Evolutionary conservation across 2,113 vertebrate genomes (phyloP).

Genomic region (Notechis scutatus): DNA sequence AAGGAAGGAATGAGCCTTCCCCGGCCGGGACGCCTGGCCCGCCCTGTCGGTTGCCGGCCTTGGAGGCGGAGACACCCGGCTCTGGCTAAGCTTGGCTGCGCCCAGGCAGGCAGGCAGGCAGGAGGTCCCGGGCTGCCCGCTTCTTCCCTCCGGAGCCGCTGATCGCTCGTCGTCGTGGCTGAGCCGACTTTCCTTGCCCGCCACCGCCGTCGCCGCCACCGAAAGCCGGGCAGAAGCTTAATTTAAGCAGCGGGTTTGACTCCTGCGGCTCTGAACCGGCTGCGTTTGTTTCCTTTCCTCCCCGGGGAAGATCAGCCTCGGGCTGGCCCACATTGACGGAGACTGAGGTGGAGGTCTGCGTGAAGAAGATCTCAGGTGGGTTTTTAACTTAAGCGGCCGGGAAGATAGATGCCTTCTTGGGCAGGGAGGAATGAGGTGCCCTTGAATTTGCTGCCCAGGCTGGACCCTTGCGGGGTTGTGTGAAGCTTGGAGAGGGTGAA

Average conservation of each 20-base stretch:
- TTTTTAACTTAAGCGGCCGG: neutral
- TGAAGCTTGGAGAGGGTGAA: neutral
- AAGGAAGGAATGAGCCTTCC: neutral
- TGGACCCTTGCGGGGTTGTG: neutral
- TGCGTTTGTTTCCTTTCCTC: neutral
- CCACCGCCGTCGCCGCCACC: neutral
- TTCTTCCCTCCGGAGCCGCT: neutral
- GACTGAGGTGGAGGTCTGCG: neutral
- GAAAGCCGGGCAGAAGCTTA: neutral
- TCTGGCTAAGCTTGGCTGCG: neutral
- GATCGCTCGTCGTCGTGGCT: neutral
- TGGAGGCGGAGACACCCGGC: neutral
- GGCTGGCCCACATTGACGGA: neutral
- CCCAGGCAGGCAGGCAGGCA: too few relatives aligned
- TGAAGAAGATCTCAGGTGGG: neutral
- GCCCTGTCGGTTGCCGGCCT: neutral
- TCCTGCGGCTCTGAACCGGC: neutral
- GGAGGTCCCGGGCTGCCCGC: neutral
- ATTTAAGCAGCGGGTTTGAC: neutral
- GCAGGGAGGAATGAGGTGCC: neutral
- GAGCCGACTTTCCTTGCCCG: neutral
- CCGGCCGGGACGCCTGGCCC: neutral
- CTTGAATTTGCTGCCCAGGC: neutral
- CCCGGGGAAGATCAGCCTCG: neutral
- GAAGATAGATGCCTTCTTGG: neutral